Conservation (phyloP, 2,888 invertebrate genomes). For the Mantis religiosa region DNA sequence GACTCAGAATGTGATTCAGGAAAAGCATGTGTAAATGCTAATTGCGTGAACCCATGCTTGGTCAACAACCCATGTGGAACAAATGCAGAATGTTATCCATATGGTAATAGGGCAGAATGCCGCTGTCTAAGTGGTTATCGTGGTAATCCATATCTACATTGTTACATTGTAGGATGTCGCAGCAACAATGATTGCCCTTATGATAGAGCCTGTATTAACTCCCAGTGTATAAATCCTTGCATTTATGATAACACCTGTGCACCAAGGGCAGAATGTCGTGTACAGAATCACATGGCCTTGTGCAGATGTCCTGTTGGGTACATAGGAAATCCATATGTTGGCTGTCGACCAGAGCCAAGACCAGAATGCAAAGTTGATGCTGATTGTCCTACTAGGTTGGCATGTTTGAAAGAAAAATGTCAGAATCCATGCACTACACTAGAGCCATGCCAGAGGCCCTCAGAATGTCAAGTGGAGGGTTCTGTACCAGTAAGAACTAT, state of each 20-base stretch:
- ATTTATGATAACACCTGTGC: constrained; percentile 73
- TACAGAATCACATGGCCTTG: constrained; percentile 77
- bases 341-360: constrained; percentile 67
- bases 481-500: constrained; percentile 82
- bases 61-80: constrained; percentile 74
- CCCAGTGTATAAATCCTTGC: constrained; percentile 82
- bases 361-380: constrained; percentile 76
- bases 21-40: constrained; percentile 78
- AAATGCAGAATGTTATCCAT: constrained; percentile 77
- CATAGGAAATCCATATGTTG: constrained; percentile 75
- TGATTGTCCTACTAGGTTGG: constrained; percentile 74
- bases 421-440: constrained; percentile 75
- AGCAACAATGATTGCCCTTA: constrained; percentile 83
- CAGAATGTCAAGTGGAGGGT: constrained; percentile 75
- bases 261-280: constrained; percentile 70
- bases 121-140: constrained; percentile 76
- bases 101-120: constrained; percentile 70
- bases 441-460: constrained; percentile 74
- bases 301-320: constrained; percentile 77
- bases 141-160: constrained; percentile 71
- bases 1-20: constrained; percentile 80
- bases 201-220: constrained; percentile 79
- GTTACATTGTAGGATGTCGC: constrained; percentile 76
- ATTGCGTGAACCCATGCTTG: constrained; percentile 82
- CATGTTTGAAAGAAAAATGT: constrained; percentile 78